phyloP scores from a whole-genome alignment of 2,797 vertebrate species.

The Graptemys geographica region DNA sequence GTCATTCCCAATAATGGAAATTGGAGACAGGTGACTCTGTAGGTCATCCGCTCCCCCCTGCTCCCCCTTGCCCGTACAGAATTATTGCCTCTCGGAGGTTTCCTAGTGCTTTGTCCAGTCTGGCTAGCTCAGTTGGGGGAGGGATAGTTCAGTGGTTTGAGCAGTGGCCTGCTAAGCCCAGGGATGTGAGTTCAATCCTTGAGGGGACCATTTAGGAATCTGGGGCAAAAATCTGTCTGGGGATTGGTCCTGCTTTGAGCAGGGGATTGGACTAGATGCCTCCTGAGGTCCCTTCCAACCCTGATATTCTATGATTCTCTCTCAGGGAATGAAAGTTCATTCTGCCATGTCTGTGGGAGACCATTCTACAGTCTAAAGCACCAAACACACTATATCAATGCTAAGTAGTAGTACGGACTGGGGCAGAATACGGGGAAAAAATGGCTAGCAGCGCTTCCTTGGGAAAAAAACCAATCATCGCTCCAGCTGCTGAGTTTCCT shows the following conservation, averaged over 20 bases:
- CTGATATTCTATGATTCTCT: too few relatives aligned
- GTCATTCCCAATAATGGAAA: neutral
- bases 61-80: neutral
- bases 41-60: neutral
- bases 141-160: too few relatives aligned
- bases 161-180: too few relatives aligned
- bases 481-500: neutral
- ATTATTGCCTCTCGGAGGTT: accelerated
- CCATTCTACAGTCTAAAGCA: neutral
- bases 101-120: neutral
- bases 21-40: neutral
- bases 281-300: too few relatives aligned
- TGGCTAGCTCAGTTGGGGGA: too few relatives aligned
- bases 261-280: too few relatives aligned
- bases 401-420: neutral
- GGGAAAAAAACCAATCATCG: neutral
- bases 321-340: accelerated
- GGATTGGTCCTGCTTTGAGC: too few relatives aligned
- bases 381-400: neutral
- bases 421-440: neutral
- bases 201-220: too few relatives aligned
- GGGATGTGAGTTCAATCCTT: too few relatives aligned
- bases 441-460: accelerated
- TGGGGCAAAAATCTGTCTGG: too few relatives aligned
- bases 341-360: neutral